Evolutionary conservation across 2,113 vertebrate species (phyloP), one percentile per base, ranked within the genome.

Genomic region (Passer montanus): DNA sequence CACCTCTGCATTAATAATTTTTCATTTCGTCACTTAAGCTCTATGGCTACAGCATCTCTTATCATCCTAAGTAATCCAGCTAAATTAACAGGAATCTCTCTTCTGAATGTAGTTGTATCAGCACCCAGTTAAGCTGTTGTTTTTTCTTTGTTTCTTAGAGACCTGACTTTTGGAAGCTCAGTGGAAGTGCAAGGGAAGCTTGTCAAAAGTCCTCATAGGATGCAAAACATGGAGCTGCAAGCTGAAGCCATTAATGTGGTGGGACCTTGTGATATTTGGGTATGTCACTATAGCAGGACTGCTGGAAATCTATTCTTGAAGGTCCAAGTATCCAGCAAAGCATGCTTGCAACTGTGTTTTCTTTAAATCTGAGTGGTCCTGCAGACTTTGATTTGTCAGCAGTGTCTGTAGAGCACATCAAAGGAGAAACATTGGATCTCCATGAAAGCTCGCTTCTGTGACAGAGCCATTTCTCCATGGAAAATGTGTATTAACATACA

Each of bases 111-210:
- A 43, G 5, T 27, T 74, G 6, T 62, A 13, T 70, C 39, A 86
- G 22, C 4, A 7, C 27, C 5, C 60, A 37, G 6, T 62, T 74
- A 86, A 84, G 18, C 11, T 76, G 18, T 59, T 94, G 22, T 30
- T 97, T 24, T 91, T 33, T 74, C 23, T 84, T 56, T 55, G 53
- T 55, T 94, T 23, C 37, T 31, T 69, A 99, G 99, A 91, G 97
- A 97, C 73, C 94, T 99, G 67, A 97, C 98, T 69, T 99, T 99
- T 91, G 99, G 99, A 37, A 98, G 99, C 3, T 98, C 99, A 8
- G 98, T 99, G 27, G 98, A 99, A 97, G 97, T 99, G 62, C 98
- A 97, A 8, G 99, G 99, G 26, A 84, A 95, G 46, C 96, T 99
- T 80, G 97, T 98, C 84, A 98, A 98, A 97, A 99, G 99, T 95